Percentiles rank a stretch among this genome's conserved stretches.
These are phyloP conservation scores for Crypturellus tataupa DNA, from an alignment of 2,797 vertebrate species.

Conservation along the genomic window DNA sequence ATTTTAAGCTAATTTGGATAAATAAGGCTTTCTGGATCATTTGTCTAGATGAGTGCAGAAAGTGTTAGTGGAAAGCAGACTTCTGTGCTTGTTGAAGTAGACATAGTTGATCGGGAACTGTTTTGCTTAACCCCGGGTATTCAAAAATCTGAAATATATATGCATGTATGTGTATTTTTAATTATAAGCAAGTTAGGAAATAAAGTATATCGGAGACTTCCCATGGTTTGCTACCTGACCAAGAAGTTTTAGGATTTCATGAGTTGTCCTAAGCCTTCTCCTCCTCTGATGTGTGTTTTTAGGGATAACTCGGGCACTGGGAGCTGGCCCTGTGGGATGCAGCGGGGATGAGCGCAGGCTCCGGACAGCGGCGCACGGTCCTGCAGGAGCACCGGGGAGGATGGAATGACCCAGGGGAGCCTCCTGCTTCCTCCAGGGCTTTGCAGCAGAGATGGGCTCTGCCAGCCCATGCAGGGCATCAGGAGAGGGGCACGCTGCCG, in stretches of 20 bases:
- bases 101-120: neutral
- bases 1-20: neutral
- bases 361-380: rapidly evolving
- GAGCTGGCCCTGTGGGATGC: too few relatives aligned
- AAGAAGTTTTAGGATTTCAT: neutral
- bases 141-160: neutral
- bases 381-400: neutral
- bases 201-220: neutral
- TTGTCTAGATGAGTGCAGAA: neutral
- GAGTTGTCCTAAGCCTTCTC: neutral
- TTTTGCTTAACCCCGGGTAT: neutral
- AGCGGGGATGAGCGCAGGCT: too few relatives aligned
- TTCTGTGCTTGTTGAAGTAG: neutral
- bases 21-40: neutral
- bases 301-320: too few relatives aligned
- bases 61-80: neutral
- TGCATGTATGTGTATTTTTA: too few relatives aligned
- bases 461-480: neutral
- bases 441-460: neutral
- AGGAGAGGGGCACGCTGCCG: neutral
- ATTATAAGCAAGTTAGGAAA: neutral
- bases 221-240: neutral
- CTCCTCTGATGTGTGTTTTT: rapidly evolving
- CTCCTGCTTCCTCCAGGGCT: neutral
- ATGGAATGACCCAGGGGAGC: neutral